phyloP scores from a whole-genome alignment of 2,797 vertebrate genomes.

The Tamandua tetradactyla region DNA sequence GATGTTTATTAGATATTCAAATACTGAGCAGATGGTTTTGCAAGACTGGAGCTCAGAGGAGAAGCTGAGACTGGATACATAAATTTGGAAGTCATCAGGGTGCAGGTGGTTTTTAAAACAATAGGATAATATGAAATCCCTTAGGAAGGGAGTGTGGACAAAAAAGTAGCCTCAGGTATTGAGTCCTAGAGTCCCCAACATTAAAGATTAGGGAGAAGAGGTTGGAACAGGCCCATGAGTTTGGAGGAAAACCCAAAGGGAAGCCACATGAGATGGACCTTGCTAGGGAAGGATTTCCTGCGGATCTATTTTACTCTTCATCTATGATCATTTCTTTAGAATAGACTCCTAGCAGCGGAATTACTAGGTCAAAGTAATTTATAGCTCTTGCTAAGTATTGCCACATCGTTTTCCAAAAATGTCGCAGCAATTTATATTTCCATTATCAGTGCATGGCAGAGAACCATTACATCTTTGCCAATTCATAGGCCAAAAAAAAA shows the following conservation, averaged over 20 bases:
- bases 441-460: not conserved
- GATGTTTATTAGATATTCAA: not conserved
- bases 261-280: not conserved
- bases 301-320: not conserved
- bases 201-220: not conserved
- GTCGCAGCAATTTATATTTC: constrained; percentile 9
- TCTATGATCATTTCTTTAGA: constrained; percentile 18
- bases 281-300: not conserved
- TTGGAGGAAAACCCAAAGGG: not conserved
- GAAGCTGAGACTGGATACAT: not conserved
- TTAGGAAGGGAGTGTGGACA: not conserved
- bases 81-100: not conserved
- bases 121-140: not conserved
- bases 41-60: not conserved
- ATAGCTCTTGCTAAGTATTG: not conserved
- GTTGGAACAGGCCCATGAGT: not conserved
- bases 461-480: not conserved
- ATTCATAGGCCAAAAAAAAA: constrained; percentile 11
- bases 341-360: not conserved
- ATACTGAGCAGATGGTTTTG: not conserved
- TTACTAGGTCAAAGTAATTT: constrained; percentile 27
- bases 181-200: not conserved
- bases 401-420: not conserved
- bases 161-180: not conserved
- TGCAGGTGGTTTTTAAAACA: not conserved